Percentiles rank a stretch among this genome's conserved stretches.
phyloP scores from a whole-genome alignment of 2,113 vertebrate genomes.

The Gopherus evgoodei region DNA sequence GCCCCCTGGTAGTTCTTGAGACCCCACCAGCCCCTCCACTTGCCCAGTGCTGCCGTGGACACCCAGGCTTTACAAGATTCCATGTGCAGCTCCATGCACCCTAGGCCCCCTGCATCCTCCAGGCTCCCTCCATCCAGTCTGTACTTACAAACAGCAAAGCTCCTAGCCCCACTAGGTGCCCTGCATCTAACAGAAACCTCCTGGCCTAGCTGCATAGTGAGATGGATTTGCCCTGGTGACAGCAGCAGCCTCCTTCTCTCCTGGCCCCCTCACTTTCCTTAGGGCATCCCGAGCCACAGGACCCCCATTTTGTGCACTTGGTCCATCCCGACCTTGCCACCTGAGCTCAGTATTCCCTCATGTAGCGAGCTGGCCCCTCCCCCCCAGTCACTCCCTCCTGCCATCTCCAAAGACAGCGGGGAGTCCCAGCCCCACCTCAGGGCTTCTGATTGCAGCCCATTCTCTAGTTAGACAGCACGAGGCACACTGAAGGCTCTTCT shows the following conservation, averaged over 20 bases:
- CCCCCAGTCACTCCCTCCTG: neutral
- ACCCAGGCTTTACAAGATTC: neutral
- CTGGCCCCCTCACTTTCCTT: neutral
- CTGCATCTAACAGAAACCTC: neutral
- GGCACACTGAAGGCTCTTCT: neutral
- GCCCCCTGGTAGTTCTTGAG: neutral
- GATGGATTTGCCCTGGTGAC: neutral
- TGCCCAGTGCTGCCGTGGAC: neutral
- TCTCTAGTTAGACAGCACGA: neutral
- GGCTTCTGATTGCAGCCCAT: neutral
- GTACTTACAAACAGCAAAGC: neutral
- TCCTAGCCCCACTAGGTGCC: neutral
- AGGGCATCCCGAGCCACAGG: neutral
- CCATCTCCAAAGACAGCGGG: neutral
- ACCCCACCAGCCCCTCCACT: neutral
- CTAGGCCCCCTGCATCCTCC: neutral
- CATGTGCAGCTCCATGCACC: neutral
- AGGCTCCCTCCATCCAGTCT: neutral
- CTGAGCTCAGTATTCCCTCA: too few relatives aligned
- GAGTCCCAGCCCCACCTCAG: neutral
- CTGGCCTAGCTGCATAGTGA: neutral
- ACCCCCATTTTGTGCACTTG: too few relatives aligned
- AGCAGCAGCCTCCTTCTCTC: neutral
- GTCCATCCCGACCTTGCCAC: too few relatives aligned
- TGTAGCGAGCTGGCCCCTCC: too few relatives aligned